Evolutionary conservation across 2,113 vertebrate genomes (phyloP).

Genomic region (Notiomystis cincta): DNA sequence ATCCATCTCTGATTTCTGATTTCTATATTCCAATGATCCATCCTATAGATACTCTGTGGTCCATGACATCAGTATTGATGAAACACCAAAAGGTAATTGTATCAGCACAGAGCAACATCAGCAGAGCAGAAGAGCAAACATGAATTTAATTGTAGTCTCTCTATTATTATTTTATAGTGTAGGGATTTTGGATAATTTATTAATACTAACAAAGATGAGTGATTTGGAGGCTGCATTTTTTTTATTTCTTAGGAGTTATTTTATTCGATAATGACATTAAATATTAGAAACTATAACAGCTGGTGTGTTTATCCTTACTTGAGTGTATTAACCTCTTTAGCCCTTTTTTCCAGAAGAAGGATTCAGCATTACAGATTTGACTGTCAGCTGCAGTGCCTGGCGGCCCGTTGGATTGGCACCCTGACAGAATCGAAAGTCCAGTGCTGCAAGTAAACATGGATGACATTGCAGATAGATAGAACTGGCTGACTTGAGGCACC

Average conservation of each 20-base stretch:
- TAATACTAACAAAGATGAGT: conserved; percentile 51
- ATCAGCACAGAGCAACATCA: background rate
- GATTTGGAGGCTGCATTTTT: conserved; percentile 23
- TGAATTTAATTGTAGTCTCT: conserved; percentile 21
- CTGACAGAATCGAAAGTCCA: conserved; percentile 83
- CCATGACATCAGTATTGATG: background rate
- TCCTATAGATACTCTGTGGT: background rate
- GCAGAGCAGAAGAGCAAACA: conserved; percentile 41
- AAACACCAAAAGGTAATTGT: background rate
- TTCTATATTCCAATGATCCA: background rate
- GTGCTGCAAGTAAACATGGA: conserved; percentile 80
- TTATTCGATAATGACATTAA: conserved; percentile 82
- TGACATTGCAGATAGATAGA: conserved; percentile 73
- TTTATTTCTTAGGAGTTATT: conserved; percentile 73
- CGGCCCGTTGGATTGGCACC: conserved; percentile 76
- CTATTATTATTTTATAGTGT: conserved; percentile 30
- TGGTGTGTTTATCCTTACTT: conserved; percentile 88
- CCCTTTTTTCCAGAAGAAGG: conserved; percentile 82
- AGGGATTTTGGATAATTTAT: conserved; percentile 62
- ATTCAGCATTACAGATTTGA: conserved; percentile 78
- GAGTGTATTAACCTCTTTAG: conserved; percentile 89
- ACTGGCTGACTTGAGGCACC: conserved; percentile 79
- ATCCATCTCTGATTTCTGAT: background rate
- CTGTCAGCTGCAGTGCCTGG: conserved; percentile 84
- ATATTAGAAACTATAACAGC: conserved; percentile 85